A percentile compares a stretch with the other conserved stretches of the same genome.
Conservation (phyloP, 2,797 vertebrate genomes). For the Simalia tracyae region DNA sequence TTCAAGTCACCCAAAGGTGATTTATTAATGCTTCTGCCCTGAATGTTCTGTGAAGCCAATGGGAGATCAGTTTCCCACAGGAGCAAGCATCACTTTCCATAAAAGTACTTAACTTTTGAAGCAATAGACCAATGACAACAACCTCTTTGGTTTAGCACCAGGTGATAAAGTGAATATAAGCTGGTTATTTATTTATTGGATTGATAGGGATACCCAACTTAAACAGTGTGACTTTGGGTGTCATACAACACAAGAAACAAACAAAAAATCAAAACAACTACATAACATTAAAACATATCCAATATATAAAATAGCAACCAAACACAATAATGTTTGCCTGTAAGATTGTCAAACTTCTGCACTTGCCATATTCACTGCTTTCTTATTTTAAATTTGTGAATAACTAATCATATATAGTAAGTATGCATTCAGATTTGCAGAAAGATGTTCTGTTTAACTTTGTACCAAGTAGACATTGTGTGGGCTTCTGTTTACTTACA, state of each 20-base stretch:
- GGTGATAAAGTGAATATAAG: background rate
- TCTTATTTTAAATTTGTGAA: background rate
- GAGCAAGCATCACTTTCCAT: background rate
- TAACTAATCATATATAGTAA: background rate
- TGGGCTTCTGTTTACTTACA: background rate
- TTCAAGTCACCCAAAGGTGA: slow-evolving; percentile 96
- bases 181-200: background rate
- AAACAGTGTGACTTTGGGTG: background rate
- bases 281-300: too few relatives aligned
- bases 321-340: too few relatives aligned
- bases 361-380: background rate
- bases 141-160: background rate
- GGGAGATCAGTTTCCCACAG: background rate
- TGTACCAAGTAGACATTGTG: background rate
- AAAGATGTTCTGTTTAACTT: background rate
- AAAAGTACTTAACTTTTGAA: background rate
- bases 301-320: too few relatives aligned
- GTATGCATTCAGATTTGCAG: background rate
- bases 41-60: background rate
- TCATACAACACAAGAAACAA: background rate
- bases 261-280: too few relatives aligned
- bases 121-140: background rate
- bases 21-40: background rate
- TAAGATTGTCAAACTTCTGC: background rate
- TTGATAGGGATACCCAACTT: background rate